Evolutionary conservation across 2,888 invertebrate species (phyloP).

Genomic region (Tyria jacobaeae): DNA sequence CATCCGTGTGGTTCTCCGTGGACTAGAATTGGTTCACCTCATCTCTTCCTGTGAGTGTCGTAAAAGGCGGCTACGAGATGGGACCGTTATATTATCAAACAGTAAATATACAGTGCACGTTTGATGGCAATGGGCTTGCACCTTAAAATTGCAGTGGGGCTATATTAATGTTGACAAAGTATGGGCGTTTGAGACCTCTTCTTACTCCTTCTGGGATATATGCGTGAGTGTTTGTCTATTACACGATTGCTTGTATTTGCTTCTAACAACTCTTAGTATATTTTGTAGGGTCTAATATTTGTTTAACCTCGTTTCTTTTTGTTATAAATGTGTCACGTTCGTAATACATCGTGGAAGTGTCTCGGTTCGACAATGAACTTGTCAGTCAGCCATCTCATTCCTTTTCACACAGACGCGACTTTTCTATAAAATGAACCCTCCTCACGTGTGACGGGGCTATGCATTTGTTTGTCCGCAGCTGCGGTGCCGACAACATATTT

Average conservation of each 20-base stretch:
- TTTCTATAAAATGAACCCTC: slow-evolving; percentile 63
- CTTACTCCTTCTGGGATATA: too few relatives aligned
- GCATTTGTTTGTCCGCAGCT: slow-evolving; percentile 85
- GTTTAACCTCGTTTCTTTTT: slow-evolving; percentile 64
- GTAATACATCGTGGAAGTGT: slow-evolving; percentile 65
- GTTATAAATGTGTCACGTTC: slow-evolving; percentile 68
- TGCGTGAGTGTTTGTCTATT: too few relatives aligned
- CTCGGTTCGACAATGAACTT: slow-evolving; percentile 73
- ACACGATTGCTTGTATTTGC: slow-evolving; percentile 21
- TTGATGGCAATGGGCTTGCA: too few relatives aligned
- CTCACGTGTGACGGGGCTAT: slow-evolving; percentile 80
- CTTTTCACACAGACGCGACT: slow-evolving; percentile 58
- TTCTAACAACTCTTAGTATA: slow-evolving; percentile 43
- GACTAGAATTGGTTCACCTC: too few relatives aligned
- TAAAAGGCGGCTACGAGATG: too few relatives aligned
- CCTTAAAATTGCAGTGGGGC: too few relatives aligned
- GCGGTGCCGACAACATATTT: slow-evolving; percentile 86
- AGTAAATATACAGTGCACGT: too few relatives aligned
- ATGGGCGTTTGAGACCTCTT: too few relatives aligned
- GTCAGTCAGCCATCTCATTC: slow-evolving; percentile 67
- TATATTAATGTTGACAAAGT: too few relatives aligned
- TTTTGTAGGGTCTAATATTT: slow-evolving; percentile 59
- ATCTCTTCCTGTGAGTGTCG: too few relatives aligned
- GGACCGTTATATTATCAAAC: too few relatives aligned
- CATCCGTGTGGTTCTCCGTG: too few relatives aligned